Conservation (phyloP, 2,888 invertebrate genomes). For the Drosophila gaucha region DNA sequence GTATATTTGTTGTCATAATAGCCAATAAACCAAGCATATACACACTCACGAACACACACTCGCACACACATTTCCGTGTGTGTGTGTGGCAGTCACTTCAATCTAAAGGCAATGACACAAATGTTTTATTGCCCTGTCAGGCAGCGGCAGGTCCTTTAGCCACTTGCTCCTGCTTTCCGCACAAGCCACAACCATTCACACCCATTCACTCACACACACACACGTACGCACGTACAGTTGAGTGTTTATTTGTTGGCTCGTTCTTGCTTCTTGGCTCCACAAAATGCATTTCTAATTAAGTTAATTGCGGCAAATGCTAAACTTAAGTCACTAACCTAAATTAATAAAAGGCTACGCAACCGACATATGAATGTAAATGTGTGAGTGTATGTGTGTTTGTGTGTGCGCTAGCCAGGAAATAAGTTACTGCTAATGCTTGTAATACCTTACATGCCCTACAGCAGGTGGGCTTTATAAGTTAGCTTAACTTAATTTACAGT, state of each 20-base stretch:
- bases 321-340: conserved; percentile 79
- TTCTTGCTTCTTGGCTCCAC: conserved; percentile 43
- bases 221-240: conserved; percentile 7
- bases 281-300: conserved; percentile 81
- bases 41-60: too few relatives aligned
- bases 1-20: conserved; percentile 64
- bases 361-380: conserved; percentile 20
- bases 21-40: conserved; percentile 60
- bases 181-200: conserved; percentile 17
- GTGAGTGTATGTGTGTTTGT: conserved; percentile 15
- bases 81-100: conserved; percentile 36
- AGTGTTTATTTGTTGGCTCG: conserved; percentile 32
- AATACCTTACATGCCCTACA: conserved; percentile 21
- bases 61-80: background rate
- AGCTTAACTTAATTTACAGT: background rate
- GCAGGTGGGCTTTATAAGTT: background rate
- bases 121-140: conserved; percentile 60
- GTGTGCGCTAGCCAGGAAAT: conserved; percentile 22
- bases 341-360: conserved; percentile 66
- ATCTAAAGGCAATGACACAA: conserved; percentile 47
- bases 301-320: conserved; percentile 81
- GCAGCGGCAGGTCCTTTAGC: conserved; percentile 39
- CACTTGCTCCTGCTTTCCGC: conserved; percentile 20
- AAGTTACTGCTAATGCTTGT: conserved; percentile 13
- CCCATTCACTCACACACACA: conserved; percentile 7